phyloP scores from a whole-genome alignment of 2,888 invertebrate species.

The Seira musarum region DNA sequence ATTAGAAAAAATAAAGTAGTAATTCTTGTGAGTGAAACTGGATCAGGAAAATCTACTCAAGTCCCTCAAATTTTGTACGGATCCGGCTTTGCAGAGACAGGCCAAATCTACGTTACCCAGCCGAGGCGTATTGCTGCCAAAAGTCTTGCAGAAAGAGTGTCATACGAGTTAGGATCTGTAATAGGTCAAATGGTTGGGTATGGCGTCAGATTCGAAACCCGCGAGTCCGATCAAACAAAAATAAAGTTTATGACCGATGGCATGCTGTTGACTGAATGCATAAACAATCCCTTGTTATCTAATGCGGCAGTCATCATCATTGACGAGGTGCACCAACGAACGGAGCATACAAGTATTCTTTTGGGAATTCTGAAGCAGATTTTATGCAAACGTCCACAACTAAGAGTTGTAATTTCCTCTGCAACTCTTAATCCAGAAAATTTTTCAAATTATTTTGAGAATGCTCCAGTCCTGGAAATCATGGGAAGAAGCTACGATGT shows the following conservation, averaged over 20 bases:
- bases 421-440: neutral
- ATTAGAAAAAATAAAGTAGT: too few relatives aligned
- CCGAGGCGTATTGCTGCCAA: neutral
- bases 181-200: neutral
- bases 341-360: neutral
- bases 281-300: neutral
- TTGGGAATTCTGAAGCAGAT: neutral
- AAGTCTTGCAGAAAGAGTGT: neutral
- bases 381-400: neutral
- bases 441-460: neutral
- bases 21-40: too few relatives aligned
- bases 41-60: neutral
- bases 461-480: neutral
- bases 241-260: neutral
- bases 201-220: neutral
- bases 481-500: neutral
- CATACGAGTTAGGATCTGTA: neutral
- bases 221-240: neutral
- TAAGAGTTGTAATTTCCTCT: neutral
- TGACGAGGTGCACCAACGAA: neutral
- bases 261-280: neutral
- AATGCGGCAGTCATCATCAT: neutral
- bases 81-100: neutral
- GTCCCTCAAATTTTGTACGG: neutral
- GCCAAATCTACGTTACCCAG: neutral